phyloP scores from a whole-genome alignment of 2,113 vertebrate species.

The Oplegnathus fasciatus region DNA sequence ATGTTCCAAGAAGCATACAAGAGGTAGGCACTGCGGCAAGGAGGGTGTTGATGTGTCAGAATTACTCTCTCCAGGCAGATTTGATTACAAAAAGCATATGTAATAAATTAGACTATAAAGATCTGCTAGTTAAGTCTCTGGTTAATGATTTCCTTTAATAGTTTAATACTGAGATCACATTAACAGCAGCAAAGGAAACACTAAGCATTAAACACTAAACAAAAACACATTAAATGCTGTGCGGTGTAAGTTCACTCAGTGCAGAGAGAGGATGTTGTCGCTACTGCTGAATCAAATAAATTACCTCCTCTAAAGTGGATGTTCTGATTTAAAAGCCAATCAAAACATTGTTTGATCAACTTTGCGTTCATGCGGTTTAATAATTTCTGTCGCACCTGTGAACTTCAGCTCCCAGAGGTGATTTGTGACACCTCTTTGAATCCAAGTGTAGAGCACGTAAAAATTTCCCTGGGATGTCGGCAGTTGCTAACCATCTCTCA shows the following conservation, averaged over 20 bases:
- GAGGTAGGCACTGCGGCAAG: conserved; percentile 17
- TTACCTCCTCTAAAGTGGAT: not conserved
- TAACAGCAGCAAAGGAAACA: conserved; percentile 2
- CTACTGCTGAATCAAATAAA: not conserved
- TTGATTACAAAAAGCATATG: not conserved
- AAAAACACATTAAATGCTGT: too few species aligned
- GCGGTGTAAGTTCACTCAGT: not conserved
- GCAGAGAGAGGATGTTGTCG: not conserved
- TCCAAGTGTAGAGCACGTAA: not conserved
- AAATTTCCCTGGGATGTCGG: not conserved
- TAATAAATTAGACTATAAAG: not conserved
- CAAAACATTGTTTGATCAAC: not conserved
- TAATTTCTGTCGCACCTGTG: not conserved
- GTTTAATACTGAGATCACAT: not conserved
- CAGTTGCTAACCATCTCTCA: not conserved
- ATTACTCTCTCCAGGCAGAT: conserved; percentile 3
- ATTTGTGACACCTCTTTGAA: not conserved
- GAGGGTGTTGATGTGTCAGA: conserved; percentile 33
- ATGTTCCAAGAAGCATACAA: conserved; percentile 13
- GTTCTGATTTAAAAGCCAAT: not conserved
- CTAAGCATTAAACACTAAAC: too few species aligned
- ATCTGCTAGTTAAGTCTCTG: not conserved
- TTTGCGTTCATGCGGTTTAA: fast-evolving
- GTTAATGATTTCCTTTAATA: not conserved
- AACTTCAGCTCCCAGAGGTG: not conserved